A percentile compares a stretch with the other conserved stretches of the same genome.
phyloP scores from a whole-genome alignment of 92 coral and sea anemone genomes.

The Nematostella vectensis region DNA sequence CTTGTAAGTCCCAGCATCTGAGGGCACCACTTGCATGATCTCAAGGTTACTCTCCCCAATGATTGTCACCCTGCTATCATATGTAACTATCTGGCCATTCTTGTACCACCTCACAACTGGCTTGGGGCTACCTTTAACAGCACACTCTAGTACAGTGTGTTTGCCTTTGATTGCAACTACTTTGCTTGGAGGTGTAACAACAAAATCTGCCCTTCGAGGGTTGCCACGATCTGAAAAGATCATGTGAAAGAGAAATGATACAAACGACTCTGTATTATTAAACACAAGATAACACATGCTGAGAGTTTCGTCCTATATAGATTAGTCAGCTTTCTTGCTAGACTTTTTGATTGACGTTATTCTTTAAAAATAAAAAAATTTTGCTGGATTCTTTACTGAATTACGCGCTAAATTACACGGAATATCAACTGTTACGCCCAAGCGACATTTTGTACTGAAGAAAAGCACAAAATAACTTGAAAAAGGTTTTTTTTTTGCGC shows the following conservation, averaged over 20 bases:
- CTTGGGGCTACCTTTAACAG: slow-evolving; percentile 61
- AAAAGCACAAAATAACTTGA: too few species aligned
- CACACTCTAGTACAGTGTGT: slow-evolving; percentile 50
- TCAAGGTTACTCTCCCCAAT: slow-evolving; percentile 62
- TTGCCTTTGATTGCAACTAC: slow-evolving; percentile 49
- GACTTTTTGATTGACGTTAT: too few species aligned
- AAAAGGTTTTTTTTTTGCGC: too few species aligned
- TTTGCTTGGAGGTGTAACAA: slow-evolving; percentile 14
- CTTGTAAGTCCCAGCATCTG: slow-evolving; percentile 71
- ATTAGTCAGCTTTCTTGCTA: too few species aligned
- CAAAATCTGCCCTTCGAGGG: slow-evolving; percentile 30
- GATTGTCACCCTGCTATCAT: slow-evolving; percentile 28
- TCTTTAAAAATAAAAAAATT: too few species aligned
- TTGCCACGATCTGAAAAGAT: slow-evolving; percentile 34
- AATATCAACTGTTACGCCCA: too few species aligned
- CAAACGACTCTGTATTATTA: too few species aligned
- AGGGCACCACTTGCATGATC: slow-evolving; percentile 39
- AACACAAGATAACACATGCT: background rate
- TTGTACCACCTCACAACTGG: slow-evolving; percentile 76
- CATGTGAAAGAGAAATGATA: background rate
- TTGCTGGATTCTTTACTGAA: too few species aligned
- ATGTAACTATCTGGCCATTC: slow-evolving; percentile 38
- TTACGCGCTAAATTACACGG: too few species aligned
- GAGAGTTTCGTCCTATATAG: too few species aligned
- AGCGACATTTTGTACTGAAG: too few species aligned